phyloP scores from a whole-genome alignment of 2,888 invertebrate genomes.

The Apodemia mormo region DNA sequence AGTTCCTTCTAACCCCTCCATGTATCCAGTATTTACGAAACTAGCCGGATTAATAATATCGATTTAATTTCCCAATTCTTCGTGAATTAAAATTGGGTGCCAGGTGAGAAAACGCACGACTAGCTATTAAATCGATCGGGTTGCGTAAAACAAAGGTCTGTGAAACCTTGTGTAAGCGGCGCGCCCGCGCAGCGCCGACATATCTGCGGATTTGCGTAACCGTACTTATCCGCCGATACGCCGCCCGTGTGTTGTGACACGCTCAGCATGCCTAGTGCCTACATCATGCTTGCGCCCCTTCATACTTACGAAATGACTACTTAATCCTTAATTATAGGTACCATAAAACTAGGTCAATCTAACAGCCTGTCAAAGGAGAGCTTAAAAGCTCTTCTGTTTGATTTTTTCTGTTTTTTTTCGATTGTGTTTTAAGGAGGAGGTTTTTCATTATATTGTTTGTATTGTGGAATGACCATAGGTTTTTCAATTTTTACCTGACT shows the following conservation, averaged over 20 bases:
- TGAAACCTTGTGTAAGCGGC: conserved; percentile 80
- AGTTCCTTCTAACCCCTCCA: too few relatives aligned
- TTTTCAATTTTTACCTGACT: too few relatives aligned
- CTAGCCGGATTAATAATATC: conserved; percentile 47
- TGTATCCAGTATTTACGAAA: conserved; percentile 4
- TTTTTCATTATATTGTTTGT: too few relatives aligned
- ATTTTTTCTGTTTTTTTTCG: too few relatives aligned
- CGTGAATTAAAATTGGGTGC: conserved; percentile 46
- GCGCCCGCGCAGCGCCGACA: conserved; percentile 73
- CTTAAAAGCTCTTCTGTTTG: not conserved
- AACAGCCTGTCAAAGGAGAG: not conserved
- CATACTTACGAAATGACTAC: conserved; percentile 17
- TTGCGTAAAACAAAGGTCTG: conserved; percentile 83
- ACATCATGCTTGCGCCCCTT: conserved; percentile 45
- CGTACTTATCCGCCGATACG: conserved; percentile 77
- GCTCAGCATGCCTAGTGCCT: conserved; percentile 61
- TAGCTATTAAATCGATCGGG: conserved; percentile 78
- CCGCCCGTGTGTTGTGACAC: conserved; percentile 73
- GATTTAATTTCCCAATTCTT: conserved; percentile 31
- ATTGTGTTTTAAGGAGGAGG: too few relatives aligned
- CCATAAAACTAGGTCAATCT: not conserved
- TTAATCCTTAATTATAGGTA: not conserved
- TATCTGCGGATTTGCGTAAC: conserved; percentile 82
- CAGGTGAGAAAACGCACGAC: conserved; percentile 77
- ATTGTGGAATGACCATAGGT: too few relatives aligned